Base-by-base conservation (phyloP, 2,113 vertebrate genomes). In the Hydropotes inermis region DNA sequence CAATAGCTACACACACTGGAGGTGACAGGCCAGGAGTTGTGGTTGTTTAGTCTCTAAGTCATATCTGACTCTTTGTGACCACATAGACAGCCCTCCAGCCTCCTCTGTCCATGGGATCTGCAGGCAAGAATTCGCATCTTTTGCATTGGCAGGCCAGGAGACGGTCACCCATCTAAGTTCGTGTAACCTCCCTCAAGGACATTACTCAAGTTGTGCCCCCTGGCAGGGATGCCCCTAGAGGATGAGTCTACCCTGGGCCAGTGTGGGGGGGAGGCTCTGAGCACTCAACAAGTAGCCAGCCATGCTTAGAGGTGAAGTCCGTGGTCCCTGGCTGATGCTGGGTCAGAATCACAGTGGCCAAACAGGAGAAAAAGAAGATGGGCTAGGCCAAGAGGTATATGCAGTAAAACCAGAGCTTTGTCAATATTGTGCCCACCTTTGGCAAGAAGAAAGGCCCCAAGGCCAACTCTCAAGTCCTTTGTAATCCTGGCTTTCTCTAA, bases 1-100 rank as follows among this genome's bases (percentile, higher is more conserved):
- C 99, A 99, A 98, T 99, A 99, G 94, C 98, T 99, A 45, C 99
- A 99, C 99, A 99, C 99, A 97, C 98, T 99, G 92, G 99, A 99
- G 99, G 99, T 99, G 98, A 99, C 99, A 3, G 99, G n/a, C 67
- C 67, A 70, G 67, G 67, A 23, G 67, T 13, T 74, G 67, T 74
- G 36, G 67, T 74, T 74, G 67, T 74, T 74, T 6, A 39, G n/a
- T 11, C n/a, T 39, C n/a, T 74, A 25, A 74, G 67, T 74, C 67
- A 74, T 23, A 74, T 39, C 67, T 74, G 67, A 39, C 67, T 23
- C 67, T 74, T 39, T 74, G n/a, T 39, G 67, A 39, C n/a, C 0
- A 0, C 67, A 6, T 13, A 21, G 67, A 74, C 67, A 74, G 67
- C 67, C 5, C 2, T 0, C n/a, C 36, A 74, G 67, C 67, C 5